Evolutionary conservation across 2,888 invertebrate species (phyloP).

Genomic region (Nemotelus pantherinus): DNA sequence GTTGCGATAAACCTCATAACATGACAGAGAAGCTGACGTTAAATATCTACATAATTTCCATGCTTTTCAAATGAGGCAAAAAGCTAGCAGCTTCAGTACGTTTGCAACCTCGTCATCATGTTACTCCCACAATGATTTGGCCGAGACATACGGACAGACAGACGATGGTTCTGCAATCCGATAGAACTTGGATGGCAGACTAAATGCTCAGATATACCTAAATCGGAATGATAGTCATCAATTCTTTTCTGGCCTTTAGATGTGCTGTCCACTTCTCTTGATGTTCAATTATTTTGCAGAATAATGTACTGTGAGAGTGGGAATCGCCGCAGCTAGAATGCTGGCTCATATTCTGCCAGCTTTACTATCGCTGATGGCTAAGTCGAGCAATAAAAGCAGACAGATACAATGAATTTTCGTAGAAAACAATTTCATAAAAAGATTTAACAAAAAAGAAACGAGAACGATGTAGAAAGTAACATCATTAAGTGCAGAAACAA

Average conservation of each 20-base stretch:
- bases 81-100: not conserved
- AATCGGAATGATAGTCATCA: conserved; percentile 24
- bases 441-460: not conserved
- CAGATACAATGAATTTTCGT: conserved; percentile 19
- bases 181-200: no score
- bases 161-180: no score
- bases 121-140: conserved; percentile 10
- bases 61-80: conserved; percentile 23
- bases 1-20: not conserved
- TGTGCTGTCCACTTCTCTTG: conserved; percentile 9
- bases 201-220: not conserved
- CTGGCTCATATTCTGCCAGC: not conserved
- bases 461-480: not conserved
- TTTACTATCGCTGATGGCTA: not conserved
- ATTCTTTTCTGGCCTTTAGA: not conserved
- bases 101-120: no score
- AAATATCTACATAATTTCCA: conserved; percentile 17
- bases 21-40: conserved; percentile 2
- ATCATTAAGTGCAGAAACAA: not conserved
- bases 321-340: not conserved
- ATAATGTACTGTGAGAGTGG: conserved; percentile 14
- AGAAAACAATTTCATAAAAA: not conserved
- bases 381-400: not conserved
- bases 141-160: no score
- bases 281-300: conserved; percentile 27